phyloP scores from a whole-genome alignment of 1,140 invertebrate genomes.

The Listronotus bonariensis region DNA sequence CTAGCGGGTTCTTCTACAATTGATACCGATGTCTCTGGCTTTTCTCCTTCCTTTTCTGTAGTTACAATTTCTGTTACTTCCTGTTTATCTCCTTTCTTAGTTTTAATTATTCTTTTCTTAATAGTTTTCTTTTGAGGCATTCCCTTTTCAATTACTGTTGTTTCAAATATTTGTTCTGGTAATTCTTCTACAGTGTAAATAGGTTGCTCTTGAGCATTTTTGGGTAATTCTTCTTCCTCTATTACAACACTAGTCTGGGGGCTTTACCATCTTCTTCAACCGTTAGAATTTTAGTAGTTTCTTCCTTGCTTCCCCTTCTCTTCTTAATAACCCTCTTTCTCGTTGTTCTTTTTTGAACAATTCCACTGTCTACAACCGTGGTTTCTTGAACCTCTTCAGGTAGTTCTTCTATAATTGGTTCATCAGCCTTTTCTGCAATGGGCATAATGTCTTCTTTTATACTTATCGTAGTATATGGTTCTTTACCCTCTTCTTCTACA shows the following conservation, averaged over 20 bases:
- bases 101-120: conserved; percentile 51
- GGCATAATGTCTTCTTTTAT: conserved; percentile 13
- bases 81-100: conserved; percentile 43
- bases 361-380: conserved; percentile 40
- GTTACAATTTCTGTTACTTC: conserved; percentile 49
- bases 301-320: conserved; percentile 53
- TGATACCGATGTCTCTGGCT: conserved; percentile 42
- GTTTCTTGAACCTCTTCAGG: conserved; percentile 46
- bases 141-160: conserved; percentile 52
- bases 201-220: conserved; percentile 51
- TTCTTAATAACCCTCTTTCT: conserved; percentile 54
- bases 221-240: conserved; percentile 50
- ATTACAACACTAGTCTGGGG: conserved; percentile 44
- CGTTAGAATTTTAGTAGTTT: conserved; percentile 46
- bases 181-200: conserved; percentile 46
- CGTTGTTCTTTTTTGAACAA: conserved; percentile 48
- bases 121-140: conserved; percentile 47
- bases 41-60: conserved; percentile 43
- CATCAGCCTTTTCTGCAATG: conserved; percentile 40
- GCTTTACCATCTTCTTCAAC: conserved; percentile 46
- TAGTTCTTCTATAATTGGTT: conserved; percentile 49
- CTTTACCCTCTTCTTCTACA: conserved; percentile 49
- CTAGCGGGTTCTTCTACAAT: conserved; percentile 40
- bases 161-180: conserved; percentile 54
- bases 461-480: conserved; percentile 48